Base-by-base conservation (phyloP, 2,888 invertebrate genomes). In the Cactoblastis cactorum region DNA sequence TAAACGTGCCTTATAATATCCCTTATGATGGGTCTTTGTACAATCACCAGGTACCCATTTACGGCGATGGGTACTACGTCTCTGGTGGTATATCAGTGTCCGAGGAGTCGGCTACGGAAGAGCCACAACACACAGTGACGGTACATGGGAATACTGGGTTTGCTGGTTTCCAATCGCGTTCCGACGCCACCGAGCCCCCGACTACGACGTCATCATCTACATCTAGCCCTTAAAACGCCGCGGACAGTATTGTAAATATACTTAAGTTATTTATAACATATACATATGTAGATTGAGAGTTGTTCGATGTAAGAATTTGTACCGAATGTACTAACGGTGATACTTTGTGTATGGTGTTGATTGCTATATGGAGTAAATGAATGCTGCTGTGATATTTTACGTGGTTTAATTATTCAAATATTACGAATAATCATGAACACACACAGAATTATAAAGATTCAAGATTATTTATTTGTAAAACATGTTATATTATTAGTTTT, bases 311-410 rank as follows among this genome's bases (percentile, higher is more conserved):
- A 49, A 46, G 47, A 3, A 49, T 46, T 56, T 53, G 56, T 55
- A 37, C 37, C 35, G 50, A 50, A 45, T 49, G 52, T 33, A 54
- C 39, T 35, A 43, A 47, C 34, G 14, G 49, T 38, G 39, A 41
- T 41, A 22, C 22, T 48, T 53, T 43, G 3, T 43, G 24, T n/a
- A 17, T 50, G 52, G 15, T 22, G 46, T 34, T 45, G 45, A 33
- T 47, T 34, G 59, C 60, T 63, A 57, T 64, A 53, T 48, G 60
- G 71, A 83, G 76, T 82, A 83, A 85, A 83, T 80, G 77, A 85
- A 83, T 80, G 77, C 63, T 77, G 71, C 83, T 86, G 87, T 86
- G 87, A 85, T 86, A 82, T 28, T 51, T 58, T 58, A 41, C 49
- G 60, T 60, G 53, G n/a, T n/a, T n/a, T n/a, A 67, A 17, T 46